Base-by-base conservation (phyloP, 2,113 vertebrate genomes). In the Leucopsar rothschildi region DNA sequence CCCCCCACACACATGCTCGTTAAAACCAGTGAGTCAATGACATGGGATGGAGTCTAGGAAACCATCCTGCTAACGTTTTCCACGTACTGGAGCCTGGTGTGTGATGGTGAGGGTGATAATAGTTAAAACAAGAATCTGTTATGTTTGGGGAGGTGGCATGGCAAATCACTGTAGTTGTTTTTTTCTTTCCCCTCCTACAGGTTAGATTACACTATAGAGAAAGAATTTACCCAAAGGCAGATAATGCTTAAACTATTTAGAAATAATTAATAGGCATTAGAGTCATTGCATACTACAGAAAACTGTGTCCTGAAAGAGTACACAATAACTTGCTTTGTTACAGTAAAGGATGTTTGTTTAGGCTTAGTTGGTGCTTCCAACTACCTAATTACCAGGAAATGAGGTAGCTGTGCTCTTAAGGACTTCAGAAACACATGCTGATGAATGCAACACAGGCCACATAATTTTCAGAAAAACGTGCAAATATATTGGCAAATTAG, bases 191-290 rank as follows among this genome's bases (percentile, higher is more conserved):
- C 63, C 69, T 93, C 82, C 90, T 72, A 93, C 82, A 86, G 92
- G 72, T 90, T 84, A 95, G 40, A 86, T 95, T 95, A 94, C 65
- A 5, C 14, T 84, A 45, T 39, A 92, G 42, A 78, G 60, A 90
- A 97, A 86, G 90, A 96, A 96, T 96, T 96, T 90, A 73, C 90
- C 92, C 82, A 78, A 94, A 93, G 82, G 85, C 88, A 93, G 47
- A 92, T 90, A 95, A 94, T 92, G 56, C 56, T 81, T 96, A 88
- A 97, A 86, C 79, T 59, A 63, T 86, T 96, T 88, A 90, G 75
- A 88, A 97, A 97, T 97, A 90, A 96, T 96, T 96, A 95, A 95
- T 81, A 95, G 90, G 76, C 59, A 60, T 90, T 52, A 63, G 22
- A 97, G 82, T 88, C 68, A 64, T n/a, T 81, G 82, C 79, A 68